Evolutionary conservation across 2,113 vertebrate species (phyloP), one percentile per base, ranked within the genome.

Genomic region (Saccopteryx leptura): DNA sequence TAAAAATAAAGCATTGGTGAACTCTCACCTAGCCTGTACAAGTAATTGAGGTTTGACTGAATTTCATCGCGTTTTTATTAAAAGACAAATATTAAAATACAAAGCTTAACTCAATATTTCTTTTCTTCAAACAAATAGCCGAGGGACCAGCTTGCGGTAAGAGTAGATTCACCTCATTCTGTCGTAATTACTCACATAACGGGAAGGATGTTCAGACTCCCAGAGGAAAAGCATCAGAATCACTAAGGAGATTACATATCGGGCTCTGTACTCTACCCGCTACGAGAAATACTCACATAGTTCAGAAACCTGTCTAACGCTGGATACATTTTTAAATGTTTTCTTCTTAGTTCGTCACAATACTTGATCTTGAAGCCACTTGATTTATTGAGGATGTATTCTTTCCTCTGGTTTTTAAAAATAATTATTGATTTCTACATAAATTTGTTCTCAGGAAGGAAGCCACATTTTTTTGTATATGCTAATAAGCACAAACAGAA

Each of bases 31-130:
- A 61, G 8, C 50, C 83, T 68, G 50, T 46, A 7, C 46, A 82
- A 86, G 69, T 56, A 54, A 78, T 13, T 81, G 31, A 5, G 69
- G 31, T 58, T 72, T 48, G 28, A 92, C 9, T 6, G 2, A 54
- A 72, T 80, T 88, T 46, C 50, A 89, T 83, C 84, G 71, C 9
- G 88, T 92, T 82, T 46, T 61, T 61, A 50, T 39, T 80, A 46
- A 94, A 80, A 88, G n/a, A 31, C 33, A 69, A 61, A 84, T 72
- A 65, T 13, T 19, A 48, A 66, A 88, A 91, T 74, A 86, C 18
- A 94, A 78, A 84, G n/a, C 7, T 90, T 48, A 24, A 1, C 7
- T 91, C 17, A 11, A 4, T 5, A 39, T 31, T 78, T 80, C 28
- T 81, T 72, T 87, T 8, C 39, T 91, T 74, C 12, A 80, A 78